These are phyloP conservation scores for human DNA, from an alignment of 2,113 vertebrate species.

Conservation along the genomic window GRCh38 chr7:139289001-139289500, in stretches of 20 bases:
- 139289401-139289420: background rate
- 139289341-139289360: background rate
- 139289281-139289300: background rate
- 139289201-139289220: background rate
- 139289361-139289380: slow-evolving; percentile 19
- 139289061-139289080: background rate
- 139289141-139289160: background rate
- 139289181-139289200: background rate
- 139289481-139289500: too few relatives aligned
- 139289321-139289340: background rate
- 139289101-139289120: background rate
- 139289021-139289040: background rate
- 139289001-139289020: too few relatives aligned
- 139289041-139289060: background rate
- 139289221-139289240: background rate
- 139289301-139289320: background rate
- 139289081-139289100: background rate
- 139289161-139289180: background rate
- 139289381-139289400: slow-evolving; percentile 1
- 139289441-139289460: too few relatives aligned
- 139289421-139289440: too few relatives aligned
- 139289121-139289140: background rate
- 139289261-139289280: background rate
- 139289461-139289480: too few relatives aligned
- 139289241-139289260: background rate